These are phyloP conservation scores for Drosophila mettleri DNA, from an alignment of 2,888 invertebrate species.

Conservation along the genomic window DNA sequence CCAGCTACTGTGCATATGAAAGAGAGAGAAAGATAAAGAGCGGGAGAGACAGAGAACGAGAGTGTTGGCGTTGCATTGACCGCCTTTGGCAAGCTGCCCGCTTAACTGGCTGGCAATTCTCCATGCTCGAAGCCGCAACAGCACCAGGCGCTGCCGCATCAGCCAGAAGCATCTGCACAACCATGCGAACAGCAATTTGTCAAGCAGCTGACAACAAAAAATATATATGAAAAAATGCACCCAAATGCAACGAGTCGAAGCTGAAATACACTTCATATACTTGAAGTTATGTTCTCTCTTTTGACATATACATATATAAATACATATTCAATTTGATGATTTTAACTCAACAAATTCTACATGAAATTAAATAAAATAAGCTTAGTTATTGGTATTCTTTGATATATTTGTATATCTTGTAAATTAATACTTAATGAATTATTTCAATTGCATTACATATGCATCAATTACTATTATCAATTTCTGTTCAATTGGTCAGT, in stretches of 20 bases:
- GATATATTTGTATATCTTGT: too few species aligned
- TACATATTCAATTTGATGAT: too few species aligned
- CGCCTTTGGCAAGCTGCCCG: constrained; percentile 44
- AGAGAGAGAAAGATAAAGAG: neutral
- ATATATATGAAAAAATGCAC: neutral
- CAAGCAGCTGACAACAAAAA: constrained; percentile 38
- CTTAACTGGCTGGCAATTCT: constrained; percentile 51
- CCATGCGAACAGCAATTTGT: constrained; percentile 58
- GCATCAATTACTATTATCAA: too few species aligned
- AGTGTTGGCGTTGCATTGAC: constrained; percentile 29
- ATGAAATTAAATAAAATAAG: too few species aligned
- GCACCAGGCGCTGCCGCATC: constrained; percentile 14
- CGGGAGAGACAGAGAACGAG: neutral
- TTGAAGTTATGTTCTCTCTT: too few species aligned
- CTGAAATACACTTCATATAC: constrained; percentile 5
- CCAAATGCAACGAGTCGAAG: neutral
- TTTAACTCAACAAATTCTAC: too few species aligned
- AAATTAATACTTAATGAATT: neutral
- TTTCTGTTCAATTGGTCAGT: too few species aligned
- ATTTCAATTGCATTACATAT: neutral
- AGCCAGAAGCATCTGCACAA: constrained; percentile 38
- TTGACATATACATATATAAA: too few species aligned
- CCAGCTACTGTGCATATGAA: constrained; percentile 5
- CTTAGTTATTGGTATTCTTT: too few species aligned
- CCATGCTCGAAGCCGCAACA: constrained; percentile 27